A percentile compares a stretch with the other conserved stretches of the same genome.
These are phyloP conservation scores for Taxidea taxus DNA, from an alignment of 2,113 vertebrate genomes.

Conservation along the genomic window DNA sequence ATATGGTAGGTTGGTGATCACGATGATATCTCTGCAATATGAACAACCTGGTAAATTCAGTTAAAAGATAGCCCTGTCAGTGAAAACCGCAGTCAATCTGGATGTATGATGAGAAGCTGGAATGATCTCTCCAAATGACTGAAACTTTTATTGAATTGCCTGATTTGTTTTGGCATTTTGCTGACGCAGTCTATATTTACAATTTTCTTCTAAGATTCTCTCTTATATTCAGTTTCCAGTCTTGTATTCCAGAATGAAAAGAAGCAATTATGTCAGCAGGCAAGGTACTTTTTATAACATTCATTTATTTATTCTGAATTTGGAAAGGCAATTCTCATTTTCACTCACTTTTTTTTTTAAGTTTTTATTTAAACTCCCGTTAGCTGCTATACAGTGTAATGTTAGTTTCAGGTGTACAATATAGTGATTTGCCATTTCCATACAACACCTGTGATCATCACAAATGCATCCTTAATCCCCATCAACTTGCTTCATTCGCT, in stretches of 20 bases:
- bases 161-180: slow-evolving; percentile 23
- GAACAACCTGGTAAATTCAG: not conserved
- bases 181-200: not conserved
- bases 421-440: not conserved
- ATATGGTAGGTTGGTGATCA: not conserved
- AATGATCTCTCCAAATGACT: not conserved
- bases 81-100: not conserved
- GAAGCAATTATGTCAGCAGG: not conserved
- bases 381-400: not conserved
- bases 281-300: not conserved
- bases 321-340: not conserved
- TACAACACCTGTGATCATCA: not conserved
- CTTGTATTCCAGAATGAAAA: not conserved
- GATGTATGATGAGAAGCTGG: not conserved
- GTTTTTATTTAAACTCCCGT: not conserved
- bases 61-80: not conserved
- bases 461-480: not conserved
- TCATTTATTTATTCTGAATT: not conserved
- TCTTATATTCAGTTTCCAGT: not conserved
- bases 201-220: not conserved
- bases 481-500: not conserved
- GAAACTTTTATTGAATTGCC: not conserved
- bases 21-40: not conserved
- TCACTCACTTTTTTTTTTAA: not conserved
- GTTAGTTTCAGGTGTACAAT: not conserved